Evolutionary conservation across 2,888 invertebrate genomes (phyloP).

Genomic region (Aplocera efformata): DNA sequence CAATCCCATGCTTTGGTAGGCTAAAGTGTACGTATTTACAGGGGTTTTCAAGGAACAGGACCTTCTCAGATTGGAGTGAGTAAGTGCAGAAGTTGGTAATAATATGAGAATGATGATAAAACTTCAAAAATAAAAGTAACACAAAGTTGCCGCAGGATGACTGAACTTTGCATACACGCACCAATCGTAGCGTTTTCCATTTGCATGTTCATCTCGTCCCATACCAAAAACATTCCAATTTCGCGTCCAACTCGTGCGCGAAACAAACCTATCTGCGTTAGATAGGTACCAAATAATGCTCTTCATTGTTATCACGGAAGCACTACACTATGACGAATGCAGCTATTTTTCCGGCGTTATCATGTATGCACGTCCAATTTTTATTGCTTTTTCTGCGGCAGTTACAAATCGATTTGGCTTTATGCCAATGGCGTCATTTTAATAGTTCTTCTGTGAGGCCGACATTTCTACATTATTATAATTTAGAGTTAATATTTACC

Average conservation of each 20-base stretch:
- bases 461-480: slow-evolving; percentile 37
- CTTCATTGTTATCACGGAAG: slow-evolving; percentile 54
- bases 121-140: slow-evolving; percentile 1
- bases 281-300: slow-evolving; percentile 39
- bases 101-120: too few relatives aligned
- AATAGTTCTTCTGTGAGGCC: slow-evolving; percentile 58
- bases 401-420: slow-evolving; percentile 78
- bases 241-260: slow-evolving; percentile 16
- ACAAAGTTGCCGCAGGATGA: slow-evolving; percentile 11
- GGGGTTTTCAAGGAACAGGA: too few relatives aligned
- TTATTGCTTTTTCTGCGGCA: slow-evolving; percentile 75
- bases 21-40: too few relatives aligned
- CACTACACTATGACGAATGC: slow-evolving; percentile 61
- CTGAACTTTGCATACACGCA: slow-evolving; percentile 11
- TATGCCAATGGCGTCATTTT: slow-evolving; percentile 72
- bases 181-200: slow-evolving; percentile 13
- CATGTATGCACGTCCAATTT: slow-evolving; percentile 70
- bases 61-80: too few relatives aligned
- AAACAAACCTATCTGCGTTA: slow-evolving; percentile 27
- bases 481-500: slow-evolving; percentile 20
- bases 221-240: slow-evolving; percentile 15
- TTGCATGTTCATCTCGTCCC: slow-evolving; percentile 15
- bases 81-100: too few relatives aligned
- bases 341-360: slow-evolving; percentile 67
- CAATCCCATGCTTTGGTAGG: too few relatives aligned